Base-by-base conservation (phyloP, 1,140 invertebrate species). In the Oppia nitens region DNA sequence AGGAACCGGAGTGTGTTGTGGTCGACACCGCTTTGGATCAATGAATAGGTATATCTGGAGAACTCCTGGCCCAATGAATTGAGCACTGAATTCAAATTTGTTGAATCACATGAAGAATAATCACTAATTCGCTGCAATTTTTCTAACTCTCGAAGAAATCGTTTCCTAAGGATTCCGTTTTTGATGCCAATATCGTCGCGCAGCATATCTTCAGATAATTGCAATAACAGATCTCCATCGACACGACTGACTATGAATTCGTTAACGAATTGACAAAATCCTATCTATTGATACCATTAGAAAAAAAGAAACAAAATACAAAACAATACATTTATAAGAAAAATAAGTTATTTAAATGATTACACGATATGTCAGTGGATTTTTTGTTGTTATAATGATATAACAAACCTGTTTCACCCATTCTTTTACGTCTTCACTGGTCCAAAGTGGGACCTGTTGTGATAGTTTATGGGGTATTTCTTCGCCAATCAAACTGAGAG, bases 371-470 rank as follows among this genome's bases (percentile, higher is more conserved):
- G 23, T 49, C 2, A 48, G 47, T 52, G 3, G 12, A 47, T 2
- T 40, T 29, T 6, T n/a, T 21, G n/a, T 21, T 17, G 14, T 2
- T 20, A 28, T 32, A n/a, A 40, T 11, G 9, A 24, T 4, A n/a
- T 9, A 23, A 27, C 64, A 56, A 60, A 81, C 78, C 72, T 83
- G 93, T 68, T 92, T 92, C 0, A 98, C 88, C 95, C 95, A 99
- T 72, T 98, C 90, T 61, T 82, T 75, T 0, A 99, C 95, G 74
- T 99, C 95, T 68, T 91, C 87, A 2, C 81, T 83, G 0, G 87
- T 94, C 96, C 96, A 99, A 0, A 97, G 74, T 0, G 95, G 95
- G 2, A 97, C 93, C 72, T 98, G 93, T 69, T 97, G 94, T 25
- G 91, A 95, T 27, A 98, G 73, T 71, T 95, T 96, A 66, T 98